Evolutionary conservation across 2,888 invertebrate genomes (phyloP), one percentile per base, ranked within the genome.

Genomic region (Eumerus sabulonum): DNA sequence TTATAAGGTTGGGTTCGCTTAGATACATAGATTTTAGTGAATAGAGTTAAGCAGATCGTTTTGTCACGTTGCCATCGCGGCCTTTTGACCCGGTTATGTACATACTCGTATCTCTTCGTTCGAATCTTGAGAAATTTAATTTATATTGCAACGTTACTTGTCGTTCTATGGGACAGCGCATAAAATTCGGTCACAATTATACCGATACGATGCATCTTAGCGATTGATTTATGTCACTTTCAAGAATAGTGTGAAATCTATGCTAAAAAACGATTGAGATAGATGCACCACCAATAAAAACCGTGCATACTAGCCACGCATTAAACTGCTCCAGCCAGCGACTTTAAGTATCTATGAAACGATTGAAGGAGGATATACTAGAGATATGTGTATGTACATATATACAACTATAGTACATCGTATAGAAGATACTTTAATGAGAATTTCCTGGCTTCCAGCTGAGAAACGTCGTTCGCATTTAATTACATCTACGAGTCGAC

Each of bases 361-460:
- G 27, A 27, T 27, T 27, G 27, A 27, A 27, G 3, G 27, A 27
- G 27, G 27, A 27, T 27, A 27, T 27, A 27, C 27, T 7, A 40
- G n/a, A 38, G 12, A 50, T 19, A 62, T 50, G 19, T 50, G 38
- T 62, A 50, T 18, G 27, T 27, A 27, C 27, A 27, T 27, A 7
- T 27, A 27, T 27, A 18, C 36, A 62, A 66, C 42, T 71, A 71
- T 76, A 70, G 57, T n/a, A 11, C 40, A 40, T 40, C 16, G 47
- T 44, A 79, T 57, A 63, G 74, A 79, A 79, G 79, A 66, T 62
- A 66, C 82, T 84, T 88, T 87, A 88, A 88, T 88, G 87, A 88
- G 86, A 86, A 85, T 88, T 88, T 88, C 88, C 88, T 88, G 88
- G 87, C 88, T 86, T 87, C 88, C 88, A 88, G 86, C 86, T 85